Evolutionary conservation across 2,888 invertebrate genomes (phyloP).

Genomic region (Mellilla xanthometata): DNA sequence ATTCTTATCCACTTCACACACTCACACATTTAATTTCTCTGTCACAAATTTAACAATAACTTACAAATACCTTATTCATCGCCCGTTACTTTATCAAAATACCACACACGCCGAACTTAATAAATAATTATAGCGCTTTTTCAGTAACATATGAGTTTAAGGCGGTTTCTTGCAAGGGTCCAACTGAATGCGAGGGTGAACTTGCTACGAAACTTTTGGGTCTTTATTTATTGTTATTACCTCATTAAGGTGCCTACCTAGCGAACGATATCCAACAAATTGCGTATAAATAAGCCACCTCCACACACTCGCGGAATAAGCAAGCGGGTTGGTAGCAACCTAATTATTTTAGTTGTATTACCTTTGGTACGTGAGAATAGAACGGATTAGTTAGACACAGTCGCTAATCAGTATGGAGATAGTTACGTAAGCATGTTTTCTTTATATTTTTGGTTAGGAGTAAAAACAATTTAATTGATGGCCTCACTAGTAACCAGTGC

Average conservation of each 20-base stretch:
- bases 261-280: conserved; percentile 80
- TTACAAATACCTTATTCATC: no score
- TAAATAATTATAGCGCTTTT: conserved; percentile 62
- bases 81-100: conserved; percentile 25
- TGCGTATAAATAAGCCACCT: conserved; percentile 76
- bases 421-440: no score
- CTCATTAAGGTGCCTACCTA: conserved; percentile 80
- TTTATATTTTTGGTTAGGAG: no score
- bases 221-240: conserved; percentile 82
- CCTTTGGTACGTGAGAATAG: conserved; percentile 11
- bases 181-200: conserved; percentile 57
- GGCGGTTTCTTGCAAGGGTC: conserved; percentile 73
- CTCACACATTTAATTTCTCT: no score
- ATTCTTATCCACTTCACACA: no score
- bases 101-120: conserved; percentile 39
- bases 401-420: no score
- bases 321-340: conserved; percentile 51
- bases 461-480: no score
- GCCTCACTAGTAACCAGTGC: no score
- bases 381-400: not conserved
- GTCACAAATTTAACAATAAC: no score
- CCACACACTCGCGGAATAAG: conserved; percentile 61
- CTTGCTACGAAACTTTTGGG: conserved; percentile 79
- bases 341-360: conserved; percentile 40
- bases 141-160: conserved; percentile 65